Conservation (phyloP, 2,888 invertebrate genomes). For the Blera fallax region DNA sequence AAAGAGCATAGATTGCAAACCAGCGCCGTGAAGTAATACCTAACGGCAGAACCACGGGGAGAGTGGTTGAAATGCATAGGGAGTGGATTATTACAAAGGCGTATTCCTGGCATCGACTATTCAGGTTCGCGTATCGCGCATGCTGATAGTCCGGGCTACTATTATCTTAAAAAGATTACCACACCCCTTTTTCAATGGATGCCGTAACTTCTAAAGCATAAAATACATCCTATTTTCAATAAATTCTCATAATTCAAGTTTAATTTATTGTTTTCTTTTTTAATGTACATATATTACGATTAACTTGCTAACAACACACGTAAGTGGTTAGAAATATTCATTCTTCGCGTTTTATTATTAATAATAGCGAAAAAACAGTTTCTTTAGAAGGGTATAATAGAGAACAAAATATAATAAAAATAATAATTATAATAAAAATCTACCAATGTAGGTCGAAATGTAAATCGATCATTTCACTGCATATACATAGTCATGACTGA, state of each 20-base stretch:
- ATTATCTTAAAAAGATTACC: no score
- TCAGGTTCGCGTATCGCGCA: no score
- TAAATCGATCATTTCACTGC: background rate
- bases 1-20: no score
- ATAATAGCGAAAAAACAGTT: background rate
- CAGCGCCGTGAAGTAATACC: no score
- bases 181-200: no score
- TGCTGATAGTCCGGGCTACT: no score
- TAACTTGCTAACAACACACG: constrained; percentile 29
- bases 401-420: background rate
- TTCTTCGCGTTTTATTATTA: constrained; percentile 4
- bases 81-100: no score
- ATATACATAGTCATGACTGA: background rate
- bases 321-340: constrained; percentile 8
- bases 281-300: constrained; percentile 42
- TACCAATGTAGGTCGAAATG: constrained; percentile 5
- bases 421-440: background rate
- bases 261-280: constrained; percentile 6
- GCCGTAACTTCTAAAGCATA: no score
- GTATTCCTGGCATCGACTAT: no score
- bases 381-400: background rate
- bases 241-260: background rate
- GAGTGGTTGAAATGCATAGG: no score
- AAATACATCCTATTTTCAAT: background rate
- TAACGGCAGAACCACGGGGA: no score